Conservation (phyloP, 53 echinoderm and acorn worm genomes). For the Holothuria leucospilota region DNA sequence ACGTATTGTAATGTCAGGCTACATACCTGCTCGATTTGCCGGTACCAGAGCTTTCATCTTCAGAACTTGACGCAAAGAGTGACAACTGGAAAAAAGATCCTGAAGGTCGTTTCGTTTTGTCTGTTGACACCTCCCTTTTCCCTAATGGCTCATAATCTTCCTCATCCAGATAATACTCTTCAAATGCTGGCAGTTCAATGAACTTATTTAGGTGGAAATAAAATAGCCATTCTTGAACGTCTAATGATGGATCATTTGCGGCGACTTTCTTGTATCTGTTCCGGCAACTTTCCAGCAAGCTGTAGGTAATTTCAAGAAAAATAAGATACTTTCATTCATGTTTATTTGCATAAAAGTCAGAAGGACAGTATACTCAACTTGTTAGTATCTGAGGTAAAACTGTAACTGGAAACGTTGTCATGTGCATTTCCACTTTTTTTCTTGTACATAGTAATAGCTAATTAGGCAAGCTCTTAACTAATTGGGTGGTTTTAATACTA, state of each 20-base stretch:
- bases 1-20: too few species aligned
- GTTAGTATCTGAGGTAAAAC: too few species aligned
- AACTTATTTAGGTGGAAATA: background rate
- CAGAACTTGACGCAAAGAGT: slow-evolving; percentile 19
- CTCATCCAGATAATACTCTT: background rate
- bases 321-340: too few species aligned
- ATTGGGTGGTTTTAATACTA: too few species aligned
- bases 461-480: too few species aligned
- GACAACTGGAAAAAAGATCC: slow-evolving; percentile 19
- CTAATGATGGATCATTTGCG: slow-evolving; percentile 32
- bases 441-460: too few species aligned
- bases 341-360: too few species aligned
- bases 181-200: slow-evolving; percentile 10
- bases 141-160: background rate
- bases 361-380: too few species aligned
- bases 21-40: too few species aligned
- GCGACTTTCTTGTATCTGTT: slow-evolving; percentile 17
- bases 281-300: slow-evolving; percentile 28
- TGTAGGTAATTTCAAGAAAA: background rate
- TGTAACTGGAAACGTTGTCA: too few species aligned
- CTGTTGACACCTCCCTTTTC: background rate
- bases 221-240: slow-evolving; percentile 62
- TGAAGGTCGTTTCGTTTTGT: background rate
- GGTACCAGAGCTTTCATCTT: slow-evolving; percentile 1
- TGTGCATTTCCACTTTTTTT: too few species aligned